These are phyloP conservation scores for Protonibea diacanthus DNA, from an alignment of 2,797 vertebrate genomes.

Conservation along the genomic window DNA sequence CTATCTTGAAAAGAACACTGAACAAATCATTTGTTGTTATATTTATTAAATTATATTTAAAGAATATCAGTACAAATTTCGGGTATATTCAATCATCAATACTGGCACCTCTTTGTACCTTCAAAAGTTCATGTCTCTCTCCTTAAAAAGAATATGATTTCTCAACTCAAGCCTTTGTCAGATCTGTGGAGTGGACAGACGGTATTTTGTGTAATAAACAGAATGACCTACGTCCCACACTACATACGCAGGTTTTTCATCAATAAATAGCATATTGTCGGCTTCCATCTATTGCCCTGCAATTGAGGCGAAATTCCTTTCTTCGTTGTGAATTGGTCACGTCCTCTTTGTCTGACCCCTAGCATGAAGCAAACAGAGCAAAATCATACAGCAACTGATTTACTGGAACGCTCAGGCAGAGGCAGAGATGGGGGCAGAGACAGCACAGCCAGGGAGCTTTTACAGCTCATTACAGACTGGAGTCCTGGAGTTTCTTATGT, in stretches of 20 bases:
- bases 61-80: not conserved
- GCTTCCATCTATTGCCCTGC: not conserved
- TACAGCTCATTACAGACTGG: slow-evolving; percentile 66
- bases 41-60: not conserved
- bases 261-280: not conserved
- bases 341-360: slow-evolving; percentile 37
- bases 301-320: not conserved
- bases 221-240: not conserved
- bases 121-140: not conserved
- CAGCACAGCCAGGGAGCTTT: slow-evolving; percentile 56
- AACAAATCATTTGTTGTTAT: not conserved
- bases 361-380: slow-evolving; percentile 23
- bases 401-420: slow-evolving; percentile 52
- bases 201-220: not conserved
- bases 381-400: slow-evolving; percentile 47
- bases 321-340: not conserved
- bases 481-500: slow-evolving; percentile 60
- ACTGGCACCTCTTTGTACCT: not conserved
- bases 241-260: not conserved
- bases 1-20: not conserved
- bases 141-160: not conserved
- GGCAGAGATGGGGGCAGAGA: slow-evolving; percentile 40
- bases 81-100: not conserved
- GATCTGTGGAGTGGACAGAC: not conserved
- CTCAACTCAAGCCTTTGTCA: not conserved